phyloP scores from a whole-genome alignment of 1,140 invertebrate species.

The Habropoda laboriosa region DNA sequence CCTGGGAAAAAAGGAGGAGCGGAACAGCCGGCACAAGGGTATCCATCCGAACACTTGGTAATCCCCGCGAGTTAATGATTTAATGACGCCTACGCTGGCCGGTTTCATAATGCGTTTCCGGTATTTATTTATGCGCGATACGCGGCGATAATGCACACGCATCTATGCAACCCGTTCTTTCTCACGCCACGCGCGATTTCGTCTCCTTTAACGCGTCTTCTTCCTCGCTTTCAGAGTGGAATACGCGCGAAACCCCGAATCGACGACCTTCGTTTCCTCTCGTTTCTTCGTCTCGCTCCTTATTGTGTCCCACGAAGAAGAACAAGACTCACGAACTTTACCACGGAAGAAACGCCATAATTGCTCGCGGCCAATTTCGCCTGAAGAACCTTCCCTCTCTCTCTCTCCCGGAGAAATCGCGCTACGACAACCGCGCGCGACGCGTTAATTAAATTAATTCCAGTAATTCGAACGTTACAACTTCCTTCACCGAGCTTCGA shows the following conservation, averaged over 20 bases:
- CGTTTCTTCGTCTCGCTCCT: not conserved
- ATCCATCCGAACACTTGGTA: not conserved
- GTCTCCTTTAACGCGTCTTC: not conserved
- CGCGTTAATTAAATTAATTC: slow-evolving; percentile 48
- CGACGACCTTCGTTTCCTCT: not conserved
- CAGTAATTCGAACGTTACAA: slow-evolving; percentile 18
- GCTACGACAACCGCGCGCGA: not conserved
- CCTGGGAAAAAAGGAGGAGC: slow-evolving; percentile 25
- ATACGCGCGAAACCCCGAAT: slow-evolving; percentile 18
- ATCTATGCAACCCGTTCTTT: slow-evolving; percentile 24
- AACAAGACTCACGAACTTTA: slow-evolving; percentile 23
- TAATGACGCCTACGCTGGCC: slow-evolving; percentile 43
- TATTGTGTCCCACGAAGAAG: slow-evolving; percentile 13
- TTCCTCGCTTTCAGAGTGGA: no score
- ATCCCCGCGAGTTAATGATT: slow-evolving; percentile 44
- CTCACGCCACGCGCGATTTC: slow-evolving; percentile 58
- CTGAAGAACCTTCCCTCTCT: not conserved
- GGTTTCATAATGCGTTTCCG: slow-evolving; percentile 48
- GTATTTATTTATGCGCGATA: slow-evolving; percentile 36
- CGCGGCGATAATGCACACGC: slow-evolving; percentile 27
- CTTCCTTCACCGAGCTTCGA: not conserved
- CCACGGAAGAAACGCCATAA: slow-evolving; percentile 37
- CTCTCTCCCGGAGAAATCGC: not conserved
- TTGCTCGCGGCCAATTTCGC: slow-evolving; percentile 25
- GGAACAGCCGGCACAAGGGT: not conserved